These are phyloP conservation scores for Pseudanteris insignis DNA, from an alignment of 2,888 invertebrate genomes.

Conservation along the genomic window DNA sequence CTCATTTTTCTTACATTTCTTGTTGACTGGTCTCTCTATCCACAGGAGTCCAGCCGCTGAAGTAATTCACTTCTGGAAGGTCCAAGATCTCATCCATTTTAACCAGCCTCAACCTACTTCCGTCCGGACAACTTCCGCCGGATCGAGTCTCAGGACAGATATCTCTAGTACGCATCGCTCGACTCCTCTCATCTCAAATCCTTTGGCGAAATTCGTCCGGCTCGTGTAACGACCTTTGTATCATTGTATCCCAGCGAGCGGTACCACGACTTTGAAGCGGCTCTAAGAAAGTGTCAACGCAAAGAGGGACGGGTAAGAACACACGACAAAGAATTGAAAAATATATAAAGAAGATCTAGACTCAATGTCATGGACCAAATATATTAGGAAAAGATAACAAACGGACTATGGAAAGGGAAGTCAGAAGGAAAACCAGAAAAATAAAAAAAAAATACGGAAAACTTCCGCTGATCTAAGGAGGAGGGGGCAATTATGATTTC, in stretches of 20 bases:
- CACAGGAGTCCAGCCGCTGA: too few relatives aligned
- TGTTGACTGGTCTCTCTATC: too few relatives aligned
- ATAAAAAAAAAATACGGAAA: not conserved
- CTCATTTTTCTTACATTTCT: too few relatives aligned
- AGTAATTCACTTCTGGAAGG: too few relatives aligned
- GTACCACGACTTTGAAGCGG: constrained; percentile 16
- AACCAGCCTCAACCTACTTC: too few relatives aligned
- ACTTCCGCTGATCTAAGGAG: constrained; percentile 4
- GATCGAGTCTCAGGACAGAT: constrained; percentile 51
- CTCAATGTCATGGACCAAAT: constrained; percentile 8
- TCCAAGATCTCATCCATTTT: too few relatives aligned
- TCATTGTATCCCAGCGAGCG: constrained; percentile 26
- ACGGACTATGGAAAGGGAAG: too few relatives aligned
- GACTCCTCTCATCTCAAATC: constrained; percentile 32
- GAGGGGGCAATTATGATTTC: constrained; percentile 4
- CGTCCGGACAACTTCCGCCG: constrained; percentile 47
- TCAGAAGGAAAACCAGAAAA: not conserved
- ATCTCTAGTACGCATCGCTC: constrained; percentile 50
- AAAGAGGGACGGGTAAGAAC: constrained; percentile 10
- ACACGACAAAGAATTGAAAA: constrained; percentile 18
- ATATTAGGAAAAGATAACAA: constrained; percentile 4
- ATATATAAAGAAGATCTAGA: constrained; percentile 9
- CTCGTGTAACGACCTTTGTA: constrained; percentile 42
- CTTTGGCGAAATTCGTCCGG: constrained; percentile 33
- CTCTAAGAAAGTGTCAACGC: constrained; percentile 10